Evolutionary conservation across 2,113 vertebrate genomes (phyloP).

Genomic region (Cyrtonyx montezumae): DNA sequence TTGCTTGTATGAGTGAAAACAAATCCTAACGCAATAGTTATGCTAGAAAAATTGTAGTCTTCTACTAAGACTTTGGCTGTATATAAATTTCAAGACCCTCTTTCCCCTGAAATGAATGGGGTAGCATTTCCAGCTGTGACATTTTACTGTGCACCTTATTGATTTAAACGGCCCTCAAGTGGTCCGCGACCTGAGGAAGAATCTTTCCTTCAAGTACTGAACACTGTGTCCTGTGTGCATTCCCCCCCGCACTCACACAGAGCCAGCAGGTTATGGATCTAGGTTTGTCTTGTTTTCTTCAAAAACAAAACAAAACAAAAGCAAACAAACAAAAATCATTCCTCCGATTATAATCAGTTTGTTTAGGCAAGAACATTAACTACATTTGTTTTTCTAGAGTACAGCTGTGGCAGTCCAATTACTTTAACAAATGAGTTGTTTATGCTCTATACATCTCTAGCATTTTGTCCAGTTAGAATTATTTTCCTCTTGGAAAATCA

Average conservation of each 20-base stretch:
- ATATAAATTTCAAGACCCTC: neutral
- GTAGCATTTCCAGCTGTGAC: neutral
- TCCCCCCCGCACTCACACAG: neutral
- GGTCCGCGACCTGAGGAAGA: neutral
- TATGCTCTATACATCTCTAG: neutral
- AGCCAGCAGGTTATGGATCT: neutral
- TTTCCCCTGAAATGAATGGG: neutral
- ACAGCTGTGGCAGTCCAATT: neutral
- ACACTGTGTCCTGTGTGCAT: neutral
- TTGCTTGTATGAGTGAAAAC: conserved; percentile 1
- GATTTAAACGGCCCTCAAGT: conserved; percentile 16
- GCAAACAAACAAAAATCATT: neutral
- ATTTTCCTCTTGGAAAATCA: neutral
- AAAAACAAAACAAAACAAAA: neutral
- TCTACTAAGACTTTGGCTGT: neutral
- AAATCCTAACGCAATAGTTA: neutral
- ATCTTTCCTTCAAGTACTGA: neutral
- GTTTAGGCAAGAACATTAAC: neutral
- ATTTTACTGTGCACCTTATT: conserved; percentile 7
- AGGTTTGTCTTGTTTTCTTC: neutral
- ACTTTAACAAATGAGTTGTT: neutral
- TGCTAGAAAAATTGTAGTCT: neutral
- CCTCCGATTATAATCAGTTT: neutral
- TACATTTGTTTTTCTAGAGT: neutral
- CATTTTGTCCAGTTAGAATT: neutral